phyloP scores from a whole-genome alignment of 2,888 invertebrate genomes.

The Caenorhabditis panamensis region DNA sequence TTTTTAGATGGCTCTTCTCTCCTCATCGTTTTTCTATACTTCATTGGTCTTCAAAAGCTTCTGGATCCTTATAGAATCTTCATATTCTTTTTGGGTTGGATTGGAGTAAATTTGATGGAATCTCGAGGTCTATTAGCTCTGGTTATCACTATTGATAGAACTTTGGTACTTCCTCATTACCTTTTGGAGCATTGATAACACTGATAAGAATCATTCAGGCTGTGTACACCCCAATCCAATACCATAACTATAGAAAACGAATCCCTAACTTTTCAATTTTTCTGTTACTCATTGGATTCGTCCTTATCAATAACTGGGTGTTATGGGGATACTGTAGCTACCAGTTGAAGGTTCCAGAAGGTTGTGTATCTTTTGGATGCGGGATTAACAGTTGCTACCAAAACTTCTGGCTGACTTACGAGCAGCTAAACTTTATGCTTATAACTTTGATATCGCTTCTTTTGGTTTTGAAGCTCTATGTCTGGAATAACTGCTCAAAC shows the following conservation, averaged over 20 bases:
- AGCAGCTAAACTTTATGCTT: neutral
- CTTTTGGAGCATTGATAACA: neutral
- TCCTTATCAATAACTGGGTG: neutral
- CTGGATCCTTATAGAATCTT: too few species aligned
- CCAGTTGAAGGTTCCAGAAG: neutral
- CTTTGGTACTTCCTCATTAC: too few species aligned
- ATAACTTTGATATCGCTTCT: neutral
- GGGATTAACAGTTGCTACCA: neutral
- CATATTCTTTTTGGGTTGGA: too few species aligned
- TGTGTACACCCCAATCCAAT: neutral
- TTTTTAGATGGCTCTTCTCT: too few species aligned
- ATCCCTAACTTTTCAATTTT: neutral
- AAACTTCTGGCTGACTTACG: neutral
- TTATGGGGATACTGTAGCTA: neutral
- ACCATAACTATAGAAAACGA: neutral
- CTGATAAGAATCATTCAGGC: neutral
- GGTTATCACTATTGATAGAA: too few species aligned
- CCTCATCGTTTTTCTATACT: too few species aligned
- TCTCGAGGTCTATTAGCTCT: too few species aligned
- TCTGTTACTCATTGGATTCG: too few species aligned
- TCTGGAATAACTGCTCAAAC: slow-evolving; percentile 23
- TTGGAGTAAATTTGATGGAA: too few species aligned
- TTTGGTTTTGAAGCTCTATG: neutral
- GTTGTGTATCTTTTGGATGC: neutral
- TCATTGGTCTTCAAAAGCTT: too few species aligned